Evolutionary conservation across 2,113 vertebrate genomes (phyloP).

Genomic region (Microtus oregoni): DNA sequence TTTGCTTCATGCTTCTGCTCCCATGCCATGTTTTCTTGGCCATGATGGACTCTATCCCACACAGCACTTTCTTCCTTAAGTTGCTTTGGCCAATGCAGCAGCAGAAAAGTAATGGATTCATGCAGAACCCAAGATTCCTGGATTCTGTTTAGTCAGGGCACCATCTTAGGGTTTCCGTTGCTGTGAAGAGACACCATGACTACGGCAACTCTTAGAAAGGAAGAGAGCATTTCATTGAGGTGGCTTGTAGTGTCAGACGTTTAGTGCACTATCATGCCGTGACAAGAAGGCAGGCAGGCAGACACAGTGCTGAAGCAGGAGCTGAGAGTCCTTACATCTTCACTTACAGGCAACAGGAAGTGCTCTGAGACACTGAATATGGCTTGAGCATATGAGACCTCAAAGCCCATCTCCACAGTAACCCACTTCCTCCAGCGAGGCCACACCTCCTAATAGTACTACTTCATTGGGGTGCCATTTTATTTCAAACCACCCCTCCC

Average conservation of each 20-base stretch:
- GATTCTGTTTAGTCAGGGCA: background rate
- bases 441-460: background rate
- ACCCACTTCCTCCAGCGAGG: background rate
- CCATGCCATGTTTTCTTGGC: background rate
- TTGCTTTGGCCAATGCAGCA: background rate
- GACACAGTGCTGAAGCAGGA: background rate
- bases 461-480: background rate
- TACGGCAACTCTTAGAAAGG: background rate
- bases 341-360: background rate
- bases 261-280: background rate
- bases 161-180: background rate
- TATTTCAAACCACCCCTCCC: background rate
- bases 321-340: background rate
- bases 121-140: background rate
- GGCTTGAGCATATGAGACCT: background rate
- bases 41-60: background rate
- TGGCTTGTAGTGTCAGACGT: fast-evolving
- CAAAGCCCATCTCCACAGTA: background rate
- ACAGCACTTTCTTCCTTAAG: background rate
- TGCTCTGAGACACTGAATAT: background rate
- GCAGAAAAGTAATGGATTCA: background rate
- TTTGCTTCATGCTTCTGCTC: background rate
- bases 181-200: background rate
- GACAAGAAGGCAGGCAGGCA: background rate
- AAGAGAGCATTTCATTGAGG: background rate